Conservation (phyloP, 2,113 vertebrate species). For the Ochotona princeps region DNA sequence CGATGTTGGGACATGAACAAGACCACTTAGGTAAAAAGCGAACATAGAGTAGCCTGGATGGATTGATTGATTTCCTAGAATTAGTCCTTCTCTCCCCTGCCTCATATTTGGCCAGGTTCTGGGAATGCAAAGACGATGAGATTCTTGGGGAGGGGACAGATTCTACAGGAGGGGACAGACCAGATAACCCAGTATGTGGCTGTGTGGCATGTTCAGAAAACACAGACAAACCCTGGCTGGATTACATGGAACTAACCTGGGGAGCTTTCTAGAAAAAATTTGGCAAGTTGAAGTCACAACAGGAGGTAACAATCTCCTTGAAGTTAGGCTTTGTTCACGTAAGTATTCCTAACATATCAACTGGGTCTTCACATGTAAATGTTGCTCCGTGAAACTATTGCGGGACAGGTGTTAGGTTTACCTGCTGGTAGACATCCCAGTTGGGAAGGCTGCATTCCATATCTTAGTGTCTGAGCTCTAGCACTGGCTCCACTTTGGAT, state of each 20-base stretch:
- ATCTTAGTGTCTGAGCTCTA: no score
- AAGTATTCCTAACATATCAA: neutral
- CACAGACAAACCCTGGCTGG: neutral
- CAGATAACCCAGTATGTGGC: neutral
- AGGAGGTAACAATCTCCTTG: neutral
- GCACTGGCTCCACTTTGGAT: no score
- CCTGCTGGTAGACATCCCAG: no score
- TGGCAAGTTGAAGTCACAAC: neutral
- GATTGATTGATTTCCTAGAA: neutral
- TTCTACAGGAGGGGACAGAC: neutral
- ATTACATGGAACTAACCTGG: neutral
- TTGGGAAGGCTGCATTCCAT: no score
- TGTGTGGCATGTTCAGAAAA: neutral
- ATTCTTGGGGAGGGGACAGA: neutral
- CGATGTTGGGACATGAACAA: neutral
- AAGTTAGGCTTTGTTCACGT: neutral
- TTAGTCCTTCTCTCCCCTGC: neutral
- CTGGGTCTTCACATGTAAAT: neutral
- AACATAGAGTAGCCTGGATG: neutral
- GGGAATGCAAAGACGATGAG: neutral
- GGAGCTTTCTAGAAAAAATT: neutral
- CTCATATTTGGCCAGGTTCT: neutral
- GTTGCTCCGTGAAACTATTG: neutral
- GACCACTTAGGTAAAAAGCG: neutral
- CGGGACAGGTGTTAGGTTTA: no score